Conservation (phyloP, 2,888 invertebrate species). For the Lasius fuliginosus region DNA sequence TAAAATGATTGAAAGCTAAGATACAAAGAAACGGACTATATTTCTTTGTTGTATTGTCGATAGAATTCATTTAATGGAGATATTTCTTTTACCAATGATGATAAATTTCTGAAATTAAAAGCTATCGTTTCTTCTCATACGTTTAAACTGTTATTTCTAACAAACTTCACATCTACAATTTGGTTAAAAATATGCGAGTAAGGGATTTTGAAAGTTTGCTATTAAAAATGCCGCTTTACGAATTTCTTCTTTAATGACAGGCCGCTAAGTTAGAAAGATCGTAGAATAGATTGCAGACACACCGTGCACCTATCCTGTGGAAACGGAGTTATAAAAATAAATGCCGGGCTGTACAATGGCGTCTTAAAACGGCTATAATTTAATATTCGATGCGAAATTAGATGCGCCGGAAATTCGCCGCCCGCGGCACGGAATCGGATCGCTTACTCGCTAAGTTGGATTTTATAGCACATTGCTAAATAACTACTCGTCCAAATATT, state of each 20-base stretch:
- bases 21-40: background rate
- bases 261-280: conserved; percentile 35
- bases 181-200: background rate
- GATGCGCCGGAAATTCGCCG: conserved; percentile 65
- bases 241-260: conserved; percentile 38
- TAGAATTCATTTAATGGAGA: background rate
- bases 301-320: conserved; percentile 27
- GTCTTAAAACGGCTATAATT: conserved; percentile 67
- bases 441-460: conserved; percentile 51
- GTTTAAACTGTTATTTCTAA: background rate
- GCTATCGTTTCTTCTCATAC: background rate
- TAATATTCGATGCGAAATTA: conserved; percentile 65
- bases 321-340: conserved; percentile 62
- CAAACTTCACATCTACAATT: conserved; percentile 24
- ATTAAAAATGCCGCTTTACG: conserved; percentile 11
- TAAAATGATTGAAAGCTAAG: background rate
- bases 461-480: conserved; percentile 22
- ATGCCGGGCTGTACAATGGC: conserved; percentile 51
- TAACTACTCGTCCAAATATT: conserved; percentile 4
- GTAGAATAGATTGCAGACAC: conserved; percentile 45
- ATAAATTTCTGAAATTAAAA: conserved; percentile 7
- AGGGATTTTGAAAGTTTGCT: conserved; percentile 14
- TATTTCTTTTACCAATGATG: background rate
- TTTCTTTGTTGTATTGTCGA: background rate
- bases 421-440: conserved; percentile 56